phyloP scores from a whole-genome alignment of 2,797 vertebrate genomes.

The Thripadectes ignobilis region DNA sequence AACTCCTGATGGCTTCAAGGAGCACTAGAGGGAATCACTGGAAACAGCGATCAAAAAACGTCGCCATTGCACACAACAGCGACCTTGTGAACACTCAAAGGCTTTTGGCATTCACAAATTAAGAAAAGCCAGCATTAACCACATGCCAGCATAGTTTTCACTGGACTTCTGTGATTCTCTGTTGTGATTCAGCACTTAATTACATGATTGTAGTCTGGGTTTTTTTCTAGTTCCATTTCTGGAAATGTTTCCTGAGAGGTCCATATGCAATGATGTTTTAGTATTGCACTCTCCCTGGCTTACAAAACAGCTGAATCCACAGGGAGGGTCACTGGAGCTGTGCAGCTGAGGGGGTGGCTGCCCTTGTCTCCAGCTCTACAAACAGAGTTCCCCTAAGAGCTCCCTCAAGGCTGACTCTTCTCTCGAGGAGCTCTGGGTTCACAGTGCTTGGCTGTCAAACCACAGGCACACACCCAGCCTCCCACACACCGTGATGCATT shows the following conservation, averaged over 20 bases:
- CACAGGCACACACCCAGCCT: not conserved
- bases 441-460: not conserved
- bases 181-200: constrained; percentile 45
- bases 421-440: not conserved
- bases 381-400: not conserved
- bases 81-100: not conserved
- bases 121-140: not conserved
- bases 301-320: not conserved
- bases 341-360: not conserved
- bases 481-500: fast-evolving
- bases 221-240: not conserved
- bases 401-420: not conserved
- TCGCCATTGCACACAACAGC: not conserved
- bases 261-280: not conserved
- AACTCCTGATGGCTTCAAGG: not conserved
- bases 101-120: not conserved
- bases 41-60: not conserved
- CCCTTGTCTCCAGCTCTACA: not conserved
- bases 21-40: not conserved
- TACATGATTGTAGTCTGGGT: not conserved
- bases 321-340: not conserved
- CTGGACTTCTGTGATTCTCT: not conserved
- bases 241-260: not conserved
- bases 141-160: not conserved
- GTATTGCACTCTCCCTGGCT: not conserved